Evolutionary conservation across 2,113 vertebrate genomes (phyloP), one percentile per base, ranked within the genome.

Genomic region (Hystrix cristata): DNA sequence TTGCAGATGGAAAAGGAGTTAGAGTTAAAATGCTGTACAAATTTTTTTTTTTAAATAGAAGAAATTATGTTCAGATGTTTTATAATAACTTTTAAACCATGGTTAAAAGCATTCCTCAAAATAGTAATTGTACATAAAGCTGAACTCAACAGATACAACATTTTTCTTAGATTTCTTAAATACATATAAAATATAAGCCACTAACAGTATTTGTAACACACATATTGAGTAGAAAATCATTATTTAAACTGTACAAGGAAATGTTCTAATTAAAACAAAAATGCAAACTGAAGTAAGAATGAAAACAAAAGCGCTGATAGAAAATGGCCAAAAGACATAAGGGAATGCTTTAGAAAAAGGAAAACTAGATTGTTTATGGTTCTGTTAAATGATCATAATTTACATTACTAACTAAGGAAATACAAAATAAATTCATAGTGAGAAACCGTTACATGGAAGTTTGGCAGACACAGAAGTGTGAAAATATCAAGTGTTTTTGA

Each of bases 381-480:
- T 85, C 11, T 48, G 19, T 57, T 46, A 87, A 88, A 65, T 92
- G 80, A 93, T 55, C 27, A 64, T 62, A 71, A 89, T 78, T 91
- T 48, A 51, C 0, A 69, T 34, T 84, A 11, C 21, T 86, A 74
- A 31, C 13, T 38, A 85, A 57, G 14, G 0, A 81, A 38, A 90
- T 89, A 10, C 7, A 85, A 89, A 92, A 80, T 71, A 53, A 15
- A 51, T 64, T 9, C 23, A 87, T 12, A 69, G 1, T 46, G 15
- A 78, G n/a, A 48, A 67, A 71, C 4, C 46, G 76, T 48, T 76
- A 34, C 34, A 51, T 46, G 27, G 16, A 69, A 67, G 7, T 46
- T 51, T 60, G 38, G 6, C 25, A 78, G 83, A 71, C 14, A 48
- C 23, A 90, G 23, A 38, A 21, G 31, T 19, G 6, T 78, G 27